Evolutionary conservation across 2,797 vertebrate genomes (phyloP).

Genomic region (Rhabdophis nuchalis): DNA sequence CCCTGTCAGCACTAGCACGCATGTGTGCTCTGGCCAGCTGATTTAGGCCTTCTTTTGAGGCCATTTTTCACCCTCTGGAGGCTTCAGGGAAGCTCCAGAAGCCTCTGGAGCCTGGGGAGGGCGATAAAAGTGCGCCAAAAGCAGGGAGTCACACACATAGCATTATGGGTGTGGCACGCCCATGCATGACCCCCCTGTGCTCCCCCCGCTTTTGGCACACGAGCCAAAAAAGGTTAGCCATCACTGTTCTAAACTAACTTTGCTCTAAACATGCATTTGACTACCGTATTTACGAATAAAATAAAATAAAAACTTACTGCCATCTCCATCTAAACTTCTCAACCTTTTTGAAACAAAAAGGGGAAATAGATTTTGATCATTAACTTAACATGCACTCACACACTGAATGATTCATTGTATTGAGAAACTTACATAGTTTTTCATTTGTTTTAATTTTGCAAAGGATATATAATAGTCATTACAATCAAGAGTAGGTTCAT

Average conservation of each 20-base stretch:
- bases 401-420: not conserved
- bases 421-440: not conserved
- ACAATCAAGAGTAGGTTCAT: not conserved
- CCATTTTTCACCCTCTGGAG: no score
- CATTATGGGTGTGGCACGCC: no score
- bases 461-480: not conserved
- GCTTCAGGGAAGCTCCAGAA: no score
- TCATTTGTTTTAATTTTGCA: not conserved
- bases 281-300: slow-evolving; percentile 2
- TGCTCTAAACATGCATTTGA: not conserved
- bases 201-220: no score
- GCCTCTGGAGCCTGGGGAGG: no score
- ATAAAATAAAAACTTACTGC: slow-evolving; percentile 69
- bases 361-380: slow-evolving; percentile 9
- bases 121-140: no score
- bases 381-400: not conserved
- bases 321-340: slow-evolving; percentile 58
- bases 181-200: no score
- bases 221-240: no score
- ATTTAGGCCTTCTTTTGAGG: no score
- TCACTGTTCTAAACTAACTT: not conserved
- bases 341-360: slow-evolving; percentile 65
- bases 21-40: no score
- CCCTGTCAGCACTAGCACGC: no score
- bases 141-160: no score